Evolutionary conservation across 2,113 vertebrate species (phyloP).

Genomic region (Petromus typicus): DNA sequence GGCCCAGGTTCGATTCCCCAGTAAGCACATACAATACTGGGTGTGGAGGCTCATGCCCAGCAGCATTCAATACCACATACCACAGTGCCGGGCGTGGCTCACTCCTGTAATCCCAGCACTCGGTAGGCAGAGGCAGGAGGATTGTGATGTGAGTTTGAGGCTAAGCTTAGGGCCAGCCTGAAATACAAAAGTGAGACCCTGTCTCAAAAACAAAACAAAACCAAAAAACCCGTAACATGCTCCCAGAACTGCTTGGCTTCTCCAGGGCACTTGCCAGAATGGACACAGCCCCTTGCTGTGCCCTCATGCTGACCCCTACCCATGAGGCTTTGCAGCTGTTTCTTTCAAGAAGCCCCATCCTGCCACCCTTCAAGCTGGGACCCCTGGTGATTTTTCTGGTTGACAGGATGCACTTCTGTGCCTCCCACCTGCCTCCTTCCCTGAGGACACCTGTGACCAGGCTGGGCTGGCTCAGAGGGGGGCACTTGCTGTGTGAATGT

Average conservation of each 20-base stretch:
- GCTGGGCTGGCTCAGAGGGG: neutral
- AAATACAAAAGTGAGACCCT: no score
- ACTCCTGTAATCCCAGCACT: no score
- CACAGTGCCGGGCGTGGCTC: no score
- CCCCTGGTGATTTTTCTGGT: neutral
- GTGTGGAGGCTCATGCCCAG: no score
- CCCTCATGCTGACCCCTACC: neutral
- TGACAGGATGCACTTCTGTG: neutral
- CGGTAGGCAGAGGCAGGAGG: no score
- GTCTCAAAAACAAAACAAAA: no score
- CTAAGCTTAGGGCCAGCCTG: no score
- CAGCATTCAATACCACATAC: no score
- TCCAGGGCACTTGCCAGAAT: neutral
- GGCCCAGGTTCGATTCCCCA: no score
- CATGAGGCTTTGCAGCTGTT: neutral
- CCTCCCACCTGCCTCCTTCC: neutral
- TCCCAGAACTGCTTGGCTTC: neutral
- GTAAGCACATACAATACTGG: no score
- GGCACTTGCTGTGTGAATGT: neutral
- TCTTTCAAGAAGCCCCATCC: neutral
- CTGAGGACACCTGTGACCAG: neutral
- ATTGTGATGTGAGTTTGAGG: no score
- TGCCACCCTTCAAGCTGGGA: neutral
- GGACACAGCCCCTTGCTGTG: neutral
- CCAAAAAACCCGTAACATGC: no score